Evolutionary conservation across 2,797 vertebrate species (phyloP).

Genomic region (Coregonus ussuriensis): DNA sequence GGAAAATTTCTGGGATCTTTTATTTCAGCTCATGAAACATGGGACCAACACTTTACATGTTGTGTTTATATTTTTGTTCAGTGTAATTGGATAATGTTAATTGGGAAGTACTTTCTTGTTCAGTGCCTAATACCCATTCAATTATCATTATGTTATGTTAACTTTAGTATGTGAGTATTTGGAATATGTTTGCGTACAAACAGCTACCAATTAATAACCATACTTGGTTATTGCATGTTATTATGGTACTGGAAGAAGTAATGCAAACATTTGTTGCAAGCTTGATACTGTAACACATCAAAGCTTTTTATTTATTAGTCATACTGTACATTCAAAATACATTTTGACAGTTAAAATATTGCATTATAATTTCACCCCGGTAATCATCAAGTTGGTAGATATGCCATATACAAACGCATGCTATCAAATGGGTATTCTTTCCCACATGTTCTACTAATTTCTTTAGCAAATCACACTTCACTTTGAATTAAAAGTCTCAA

Average conservation of each 20-base stretch:
- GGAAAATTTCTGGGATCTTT: too few species aligned
- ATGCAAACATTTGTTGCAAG: slow-evolving; percentile 30
- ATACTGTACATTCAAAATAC: slow-evolving; percentile 70
- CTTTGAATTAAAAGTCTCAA: slow-evolving; percentile 40
- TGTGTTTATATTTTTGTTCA: too few species aligned
- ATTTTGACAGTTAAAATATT: slow-evolving; percentile 64
- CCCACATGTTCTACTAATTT: slow-evolving; percentile 40
- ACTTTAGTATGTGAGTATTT: too few species aligned
- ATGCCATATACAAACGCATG: slow-evolving; percentile 58
- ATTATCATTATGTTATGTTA: too few species aligned
- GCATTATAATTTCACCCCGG: slow-evolving; percentile 60
- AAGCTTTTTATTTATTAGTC: slow-evolving; percentile 58
- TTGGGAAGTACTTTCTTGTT: too few species aligned
- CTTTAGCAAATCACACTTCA: slow-evolving; percentile 35
- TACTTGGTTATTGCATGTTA: not conserved
- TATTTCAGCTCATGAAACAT: too few species aligned
- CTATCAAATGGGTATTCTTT: slow-evolving; percentile 50
- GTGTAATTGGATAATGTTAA: too few species aligned
- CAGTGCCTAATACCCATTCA: too few species aligned
- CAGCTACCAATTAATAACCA: too few species aligned
- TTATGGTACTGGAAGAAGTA: not conserved
- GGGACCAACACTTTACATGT: too few species aligned
- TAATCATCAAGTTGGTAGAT: slow-evolving; percentile 58
- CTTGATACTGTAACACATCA: slow-evolving; percentile 48
- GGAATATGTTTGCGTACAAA: too few species aligned